Evolutionary conservation across 1,140 invertebrate genomes (phyloP).

Genomic region (Panagrolaimus sp.): DNA sequence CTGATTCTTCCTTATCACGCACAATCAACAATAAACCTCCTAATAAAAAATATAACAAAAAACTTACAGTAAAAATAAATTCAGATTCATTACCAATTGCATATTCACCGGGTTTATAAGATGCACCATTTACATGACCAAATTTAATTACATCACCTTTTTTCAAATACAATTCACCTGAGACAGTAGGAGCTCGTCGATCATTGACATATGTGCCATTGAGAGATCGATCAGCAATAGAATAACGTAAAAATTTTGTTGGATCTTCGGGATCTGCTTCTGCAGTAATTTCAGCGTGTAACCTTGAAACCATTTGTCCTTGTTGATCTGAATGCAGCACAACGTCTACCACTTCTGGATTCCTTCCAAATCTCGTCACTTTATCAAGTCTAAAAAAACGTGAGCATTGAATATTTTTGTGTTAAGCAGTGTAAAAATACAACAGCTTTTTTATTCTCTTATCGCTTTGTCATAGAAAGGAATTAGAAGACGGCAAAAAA

Average conservation of each 20-base stretch:
- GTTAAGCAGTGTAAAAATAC: no score
- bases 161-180: constrained; percentile 4
- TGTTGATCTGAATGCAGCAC: not conserved
- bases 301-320: constrained; percentile 2
- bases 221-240: not conserved
- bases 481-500: no score
- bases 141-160: constrained; percentile 6
- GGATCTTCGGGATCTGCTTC: constrained; percentile 1
- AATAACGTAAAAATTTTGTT: not conserved
- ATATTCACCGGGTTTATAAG: constrained; percentile 5
- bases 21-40: not conserved
- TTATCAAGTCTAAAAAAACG: constrained; percentile 4
- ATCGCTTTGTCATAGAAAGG: no score
- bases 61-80: constrained; percentile 12
- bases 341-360: constrained; percentile 6
- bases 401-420: no score
- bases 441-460: no score
- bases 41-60: not conserved
- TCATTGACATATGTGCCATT: constrained; percentile 11
- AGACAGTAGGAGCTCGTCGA: not conserved
- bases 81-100: not conserved
- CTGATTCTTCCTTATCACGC: no score
- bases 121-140: constrained; percentile 1
- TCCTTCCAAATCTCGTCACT: not conserved
- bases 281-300: not conserved